Conservation (phyloP, 2,797 vertebrate genomes). For the Pangasius macronema region DNA sequence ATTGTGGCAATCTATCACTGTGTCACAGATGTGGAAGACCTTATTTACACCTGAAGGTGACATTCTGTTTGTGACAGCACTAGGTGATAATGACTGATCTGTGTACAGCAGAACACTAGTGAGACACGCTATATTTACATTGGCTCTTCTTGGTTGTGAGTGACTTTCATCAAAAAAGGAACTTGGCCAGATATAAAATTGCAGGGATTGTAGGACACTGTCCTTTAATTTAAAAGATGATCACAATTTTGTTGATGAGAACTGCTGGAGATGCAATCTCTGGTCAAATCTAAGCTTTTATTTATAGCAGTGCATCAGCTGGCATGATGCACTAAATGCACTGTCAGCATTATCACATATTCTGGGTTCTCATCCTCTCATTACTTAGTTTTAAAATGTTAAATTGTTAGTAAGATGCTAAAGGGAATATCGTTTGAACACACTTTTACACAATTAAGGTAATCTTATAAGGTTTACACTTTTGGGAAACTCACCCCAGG, state of each 20-base stretch:
- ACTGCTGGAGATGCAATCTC: not conserved
- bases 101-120: conserved; percentile 33
- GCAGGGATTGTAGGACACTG: not conserved
- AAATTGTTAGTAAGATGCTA: conserved; percentile 1
- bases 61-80: conserved; percentile 56
- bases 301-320: not conserved
- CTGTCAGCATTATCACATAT: not conserved
- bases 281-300: not conserved
- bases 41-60: conserved; percentile 61
- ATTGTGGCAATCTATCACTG: conserved; percentile 50
- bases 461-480: conserved; percentile 6
- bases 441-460: not conserved
- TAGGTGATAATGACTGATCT: conserved; percentile 59
- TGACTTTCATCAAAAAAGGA: conserved; percentile 44
- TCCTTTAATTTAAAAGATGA: conserved; percentile 25
- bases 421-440: not conserved
- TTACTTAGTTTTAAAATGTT: not conserved
- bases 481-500: not conserved
- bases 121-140: conserved; percentile 50
- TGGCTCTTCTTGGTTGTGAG: conserved; percentile 33
- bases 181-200: conserved; percentile 7
- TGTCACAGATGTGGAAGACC: conserved; percentile 53
- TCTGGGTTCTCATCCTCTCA: not conserved
- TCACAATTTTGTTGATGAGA: conserved; percentile 61
- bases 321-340: not conserved